A percentile compares a stretch with the other conserved stretches of the same genome.
These are phyloP conservation scores for Ciconia maguari DNA, from an alignment of 2,113 vertebrate species.

Conservation along the genomic window DNA sequence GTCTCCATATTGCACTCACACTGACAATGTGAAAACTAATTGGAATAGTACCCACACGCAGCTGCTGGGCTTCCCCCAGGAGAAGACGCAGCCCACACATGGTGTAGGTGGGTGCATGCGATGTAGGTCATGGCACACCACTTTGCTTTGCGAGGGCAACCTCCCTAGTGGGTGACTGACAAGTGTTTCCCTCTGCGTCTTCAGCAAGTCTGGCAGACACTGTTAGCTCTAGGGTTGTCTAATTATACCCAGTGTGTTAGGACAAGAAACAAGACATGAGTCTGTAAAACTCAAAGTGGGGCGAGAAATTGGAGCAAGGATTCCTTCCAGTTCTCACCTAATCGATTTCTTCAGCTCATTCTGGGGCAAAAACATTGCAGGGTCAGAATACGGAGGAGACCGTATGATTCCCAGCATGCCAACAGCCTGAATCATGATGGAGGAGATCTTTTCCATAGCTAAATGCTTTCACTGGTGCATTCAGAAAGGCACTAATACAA, in stretches of 20 bases:
- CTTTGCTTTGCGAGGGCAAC: not conserved
- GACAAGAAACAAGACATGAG: not conserved
- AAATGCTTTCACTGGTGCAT: not conserved
- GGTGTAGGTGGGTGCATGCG: not conserved
- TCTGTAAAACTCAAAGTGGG: not conserved
- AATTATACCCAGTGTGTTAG: not conserved
- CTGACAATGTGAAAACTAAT: not conserved
- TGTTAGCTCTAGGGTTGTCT: not conserved
- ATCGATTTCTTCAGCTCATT: fast-evolving
- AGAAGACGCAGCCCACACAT: not conserved
- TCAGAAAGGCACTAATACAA: not conserved
- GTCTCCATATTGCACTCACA: not conserved
- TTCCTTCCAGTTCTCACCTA: not conserved
- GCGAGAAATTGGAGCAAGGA: not conserved
- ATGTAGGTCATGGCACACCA: not conserved
- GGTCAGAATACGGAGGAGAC: not conserved
- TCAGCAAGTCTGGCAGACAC: not conserved
- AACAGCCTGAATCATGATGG: not conserved
- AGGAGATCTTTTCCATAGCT: not conserved
- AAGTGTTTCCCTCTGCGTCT: not conserved
- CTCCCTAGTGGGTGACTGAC: not conserved
- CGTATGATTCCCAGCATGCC: not conserved
- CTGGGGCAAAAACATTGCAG: not conserved
- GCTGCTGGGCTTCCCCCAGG: conserved; percentile 33
- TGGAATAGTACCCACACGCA: conserved; percentile 1